phyloP scores from a whole-genome alignment of 2,113 vertebrate species.

The Brachirus orientalis region DNA sequence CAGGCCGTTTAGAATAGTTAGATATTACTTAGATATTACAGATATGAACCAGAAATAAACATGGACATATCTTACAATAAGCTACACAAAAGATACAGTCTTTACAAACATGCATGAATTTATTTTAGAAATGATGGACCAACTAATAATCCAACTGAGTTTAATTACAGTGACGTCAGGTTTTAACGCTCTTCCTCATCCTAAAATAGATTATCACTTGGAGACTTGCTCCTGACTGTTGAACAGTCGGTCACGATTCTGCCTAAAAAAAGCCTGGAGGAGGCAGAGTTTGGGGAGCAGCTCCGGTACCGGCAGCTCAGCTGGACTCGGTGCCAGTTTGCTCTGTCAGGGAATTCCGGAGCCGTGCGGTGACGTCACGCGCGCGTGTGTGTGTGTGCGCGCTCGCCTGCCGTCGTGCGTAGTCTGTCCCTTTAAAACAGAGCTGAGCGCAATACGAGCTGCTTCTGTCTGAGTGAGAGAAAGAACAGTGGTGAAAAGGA shows the following conservation, averaged over 20 bases:
- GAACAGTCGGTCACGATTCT: conserved; percentile 57
- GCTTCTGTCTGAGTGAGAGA: conserved; percentile 17
- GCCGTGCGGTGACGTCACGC: conserved; percentile 76
- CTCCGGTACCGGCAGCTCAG: conserved; percentile 37
- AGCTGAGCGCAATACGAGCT: conserved; percentile 69
- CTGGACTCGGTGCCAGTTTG: conserved; percentile 53
- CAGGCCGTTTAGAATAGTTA: too few relatives aligned
- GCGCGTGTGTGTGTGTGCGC: conserved; percentile 11
- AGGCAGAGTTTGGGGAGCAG: conserved; percentile 6
- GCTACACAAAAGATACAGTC: too few relatives aligned
- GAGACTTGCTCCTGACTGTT: conserved; percentile 46
- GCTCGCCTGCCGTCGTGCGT: conserved; percentile 29
- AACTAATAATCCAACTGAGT: neutral
- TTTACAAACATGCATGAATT: too few relatives aligned
- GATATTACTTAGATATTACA: too few relatives aligned
- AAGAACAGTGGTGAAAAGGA: neutral
- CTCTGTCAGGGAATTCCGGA: conserved; percentile 84
- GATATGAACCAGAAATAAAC: too few relatives aligned
- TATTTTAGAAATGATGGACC: too few relatives aligned
- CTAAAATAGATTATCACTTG: conserved; percentile 50
- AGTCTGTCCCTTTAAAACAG: conserved; percentile 80
- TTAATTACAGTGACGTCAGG: conserved; percentile 22
- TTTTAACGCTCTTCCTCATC: conserved; percentile 37
- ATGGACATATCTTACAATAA: too few relatives aligned
- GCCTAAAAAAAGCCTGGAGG: conserved; percentile 8